These are phyloP conservation scores for Perca fluviatilis DNA, from an alignment of 2,113 vertebrate genomes.

Conservation along the genomic window DNA sequence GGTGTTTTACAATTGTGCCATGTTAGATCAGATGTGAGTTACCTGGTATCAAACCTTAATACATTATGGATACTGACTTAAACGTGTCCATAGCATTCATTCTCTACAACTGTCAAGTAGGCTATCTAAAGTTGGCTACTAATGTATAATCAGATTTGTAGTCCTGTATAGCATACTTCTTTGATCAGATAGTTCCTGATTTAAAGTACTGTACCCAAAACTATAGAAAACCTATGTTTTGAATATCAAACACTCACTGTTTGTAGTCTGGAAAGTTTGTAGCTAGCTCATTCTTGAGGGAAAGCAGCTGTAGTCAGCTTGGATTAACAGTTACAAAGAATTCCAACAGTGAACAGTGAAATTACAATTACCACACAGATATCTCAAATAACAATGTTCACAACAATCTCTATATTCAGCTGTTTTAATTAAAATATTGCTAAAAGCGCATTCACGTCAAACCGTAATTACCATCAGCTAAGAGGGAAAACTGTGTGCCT, in stretches of 20 bases:
- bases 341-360: background rate
- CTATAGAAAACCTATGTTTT: background rate
- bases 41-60: constrained; percentile 7
- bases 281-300: background rate
- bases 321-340: background rate
- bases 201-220: background rate
- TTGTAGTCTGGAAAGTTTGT: background rate
- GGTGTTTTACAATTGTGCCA: constrained; percentile 63
- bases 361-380: background rate
- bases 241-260: background rate
- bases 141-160: background rate
- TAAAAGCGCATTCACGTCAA: background rate
- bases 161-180: background rate
- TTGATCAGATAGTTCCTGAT: background rate
- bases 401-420: background rate
- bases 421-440: background rate
- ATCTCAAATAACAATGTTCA: background rate
- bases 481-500: background rate
- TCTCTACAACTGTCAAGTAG: background rate
- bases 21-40: constrained; percentile 33
- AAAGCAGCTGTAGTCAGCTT: background rate
- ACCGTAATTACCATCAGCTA: background rate
- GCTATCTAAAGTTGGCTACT: background rate
- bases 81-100: background rate
- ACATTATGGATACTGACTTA: background rate